These are phyloP conservation scores for Junonia oenone DNA, from an alignment of 2,888 invertebrate genomes.

Conservation along the genomic window DNA sequence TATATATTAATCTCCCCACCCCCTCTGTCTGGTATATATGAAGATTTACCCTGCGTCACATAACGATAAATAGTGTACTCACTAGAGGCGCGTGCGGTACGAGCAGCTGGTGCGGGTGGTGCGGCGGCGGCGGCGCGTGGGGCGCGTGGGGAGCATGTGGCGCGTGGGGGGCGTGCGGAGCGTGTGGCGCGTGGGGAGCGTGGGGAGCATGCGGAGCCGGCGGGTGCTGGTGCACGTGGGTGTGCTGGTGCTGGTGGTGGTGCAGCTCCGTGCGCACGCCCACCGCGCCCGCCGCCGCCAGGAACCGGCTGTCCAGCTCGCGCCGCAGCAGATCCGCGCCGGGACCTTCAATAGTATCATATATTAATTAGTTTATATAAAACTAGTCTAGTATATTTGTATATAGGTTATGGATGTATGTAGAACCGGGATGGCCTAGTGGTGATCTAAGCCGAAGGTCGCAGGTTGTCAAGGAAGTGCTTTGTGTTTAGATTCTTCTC, in stretches of 20 bases:
- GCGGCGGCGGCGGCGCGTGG: slow-evolving; percentile 60
- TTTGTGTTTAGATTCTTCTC: no score
- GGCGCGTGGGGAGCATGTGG: slow-evolving; percentile 34
- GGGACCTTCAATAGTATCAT: slow-evolving; percentile 51
- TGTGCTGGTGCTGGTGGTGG: slow-evolving; percentile 95
- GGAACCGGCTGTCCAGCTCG: slow-evolving; percentile 93
- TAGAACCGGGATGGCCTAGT: no score
- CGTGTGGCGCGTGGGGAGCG: slow-evolving; percentile 85
- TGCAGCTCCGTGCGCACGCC: slow-evolving; percentile 91
- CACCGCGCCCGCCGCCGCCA: slow-evolving; percentile 89
- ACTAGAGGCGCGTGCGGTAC: slow-evolving; percentile 80
- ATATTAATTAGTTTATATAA: neutral
- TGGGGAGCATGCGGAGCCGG: slow-evolving; percentile 84
- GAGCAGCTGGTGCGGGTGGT: slow-evolving; percentile 52
- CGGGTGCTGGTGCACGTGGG: slow-evolving; percentile 93
- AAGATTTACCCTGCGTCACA: neutral
- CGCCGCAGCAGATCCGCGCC: slow-evolving; percentile 90
- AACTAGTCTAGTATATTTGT: no score
- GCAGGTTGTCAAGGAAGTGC: no score
- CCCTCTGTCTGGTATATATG: no score
- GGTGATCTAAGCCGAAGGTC: no score
- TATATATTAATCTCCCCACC: no score
- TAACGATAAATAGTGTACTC: slow-evolving; percentile 41
- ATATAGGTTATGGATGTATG: no score
- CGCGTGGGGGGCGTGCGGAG: slow-evolving; percentile 80